A percentile compares a stretch with the other conserved stretches of the same genome.
Evolutionary conservation across 1,140 invertebrate species (phyloP).

Genomic region (Cherax destructor): DNA sequence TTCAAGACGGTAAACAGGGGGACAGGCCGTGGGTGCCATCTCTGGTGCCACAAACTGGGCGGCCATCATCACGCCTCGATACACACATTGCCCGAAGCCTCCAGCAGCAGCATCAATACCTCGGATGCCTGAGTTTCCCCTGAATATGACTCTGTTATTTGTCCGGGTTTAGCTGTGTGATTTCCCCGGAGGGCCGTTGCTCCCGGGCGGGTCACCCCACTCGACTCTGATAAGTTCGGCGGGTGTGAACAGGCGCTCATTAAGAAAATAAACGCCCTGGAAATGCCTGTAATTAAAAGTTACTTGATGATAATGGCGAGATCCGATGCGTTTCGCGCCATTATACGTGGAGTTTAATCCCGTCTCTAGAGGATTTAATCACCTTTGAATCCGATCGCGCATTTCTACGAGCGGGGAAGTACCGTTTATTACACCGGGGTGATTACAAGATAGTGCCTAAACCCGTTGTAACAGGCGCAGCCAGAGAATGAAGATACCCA

Average conservation of each 20-base stretch:
- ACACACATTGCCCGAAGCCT: neutral
- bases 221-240: constrained; percentile 66
- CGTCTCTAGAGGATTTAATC: constrained; percentile 67
- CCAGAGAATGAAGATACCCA: constrained; percentile 42
- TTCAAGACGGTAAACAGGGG: neutral
- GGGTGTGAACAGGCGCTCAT: constrained; percentile 63
- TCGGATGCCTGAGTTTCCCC: neutral
- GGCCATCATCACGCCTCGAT: neutral
- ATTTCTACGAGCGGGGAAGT: constrained; percentile 61
- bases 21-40: neutral
- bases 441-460: constrained; percentile 44
- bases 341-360: constrained; percentile 60
- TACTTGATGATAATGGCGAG: constrained; percentile 69
- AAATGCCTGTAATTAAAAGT: constrained; percentile 70
- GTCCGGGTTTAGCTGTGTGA: constrained; percentile 44
- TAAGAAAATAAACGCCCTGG: constrained; percentile 66
- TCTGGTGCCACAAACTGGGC: neutral
- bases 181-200: constrained; percentile 60
- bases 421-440: constrained; percentile 58
- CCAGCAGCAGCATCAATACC: constrained; percentile 20
- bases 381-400: constrained; percentile 59
- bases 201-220: constrained; percentile 63
- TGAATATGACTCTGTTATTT: constrained; percentile 39
- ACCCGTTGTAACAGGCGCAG: constrained; percentile 9
- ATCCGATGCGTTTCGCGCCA: constrained; percentile 63